Evolutionary conservation across 2,797 vertebrate genomes (phyloP).

Genomic region (Hydrocynus forskahlii): DNA sequence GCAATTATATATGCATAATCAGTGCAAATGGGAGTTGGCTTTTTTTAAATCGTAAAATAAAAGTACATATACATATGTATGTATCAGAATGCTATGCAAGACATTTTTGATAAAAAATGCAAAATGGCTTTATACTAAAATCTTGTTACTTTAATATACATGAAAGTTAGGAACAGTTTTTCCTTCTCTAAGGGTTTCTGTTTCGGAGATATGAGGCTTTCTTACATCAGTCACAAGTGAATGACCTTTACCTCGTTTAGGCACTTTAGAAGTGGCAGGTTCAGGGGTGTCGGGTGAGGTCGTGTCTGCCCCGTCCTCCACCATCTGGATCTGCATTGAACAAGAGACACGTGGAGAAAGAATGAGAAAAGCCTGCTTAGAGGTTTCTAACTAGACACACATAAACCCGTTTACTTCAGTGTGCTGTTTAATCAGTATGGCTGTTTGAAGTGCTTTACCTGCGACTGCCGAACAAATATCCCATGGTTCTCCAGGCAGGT

Average conservation of each 20-base stretch:
- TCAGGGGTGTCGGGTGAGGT: conserved; percentile 95
- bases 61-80: too few species aligned
- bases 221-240: neutral
- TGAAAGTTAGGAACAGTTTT: too few species aligned
- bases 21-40: neutral
- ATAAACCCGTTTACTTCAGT: neutral
- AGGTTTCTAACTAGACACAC: neutral
- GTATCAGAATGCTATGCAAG: too few species aligned
- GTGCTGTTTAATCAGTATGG: too few species aligned
- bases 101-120: too few species aligned
- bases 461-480: conserved; percentile 95
- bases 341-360: neutral
- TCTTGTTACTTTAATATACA: too few species aligned
- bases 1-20: neutral
- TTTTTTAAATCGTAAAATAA: too few species aligned
- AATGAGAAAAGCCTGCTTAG: neutral
- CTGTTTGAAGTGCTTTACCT: conserved; percentile 75
- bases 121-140: neutral
- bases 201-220: neutral
- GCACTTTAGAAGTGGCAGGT: conserved; percentile 83
- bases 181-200: too few species aligned
- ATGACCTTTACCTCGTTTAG: conserved; percentile 84
- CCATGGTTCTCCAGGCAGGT: conserved; percentile 94
- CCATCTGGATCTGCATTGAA: conserved; percentile 87
- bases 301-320: conserved; percentile 92